Base-by-base conservation (phyloP, 2,113 vertebrate genomes). In the Cryptoleucopteryx plumbea region DNA sequence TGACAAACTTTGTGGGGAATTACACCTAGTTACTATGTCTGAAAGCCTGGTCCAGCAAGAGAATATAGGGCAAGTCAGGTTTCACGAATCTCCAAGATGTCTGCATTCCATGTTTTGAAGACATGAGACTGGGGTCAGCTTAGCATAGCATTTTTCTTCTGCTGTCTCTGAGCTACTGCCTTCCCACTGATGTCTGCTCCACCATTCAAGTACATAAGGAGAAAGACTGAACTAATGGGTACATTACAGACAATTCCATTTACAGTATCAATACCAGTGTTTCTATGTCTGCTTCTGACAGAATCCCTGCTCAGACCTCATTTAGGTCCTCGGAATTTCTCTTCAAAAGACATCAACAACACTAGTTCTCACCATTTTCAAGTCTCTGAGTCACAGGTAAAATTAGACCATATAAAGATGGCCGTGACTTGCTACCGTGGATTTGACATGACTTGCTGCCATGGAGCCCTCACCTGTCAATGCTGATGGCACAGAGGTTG, bases 401-500 rank as follows among this genome's bases (percentile, higher is more conserved):
- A 70, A 40, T 4, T 21, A 23, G 55, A 25, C 7, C 36, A 1
- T 4, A 0, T 26, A 8, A 40, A 58, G 62, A 16, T 17, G 66
- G 29, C 71, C 2, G 8, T 53, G 70, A 7, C 13, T 8, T 7
- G 55, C 31, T 48, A 3, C 16, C 0, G 3, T 3, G 59, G 26
- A 2, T 20, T 13, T 36, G 58, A 65, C 47, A 12, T 2, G 6
- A 48, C 25, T 40, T 10, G 17, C 48, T 53, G 40, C 82, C 72
- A 7, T 13, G 8, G 72, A 23, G 77, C 82, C 98, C 98, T 98
- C 97, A 99, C 99, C 99, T 99, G 98, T 99, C 99, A 13, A 99
- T 99, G 98, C 99, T 99, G 98, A 99, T 99, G 97, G 99, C 99
- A 93, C 99, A 99, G 85, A 99, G 99, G 98, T 99, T 99, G 97